Conservation (phyloP, 2,113 vertebrate species). For the Semicossyphus pulcher region DNA sequence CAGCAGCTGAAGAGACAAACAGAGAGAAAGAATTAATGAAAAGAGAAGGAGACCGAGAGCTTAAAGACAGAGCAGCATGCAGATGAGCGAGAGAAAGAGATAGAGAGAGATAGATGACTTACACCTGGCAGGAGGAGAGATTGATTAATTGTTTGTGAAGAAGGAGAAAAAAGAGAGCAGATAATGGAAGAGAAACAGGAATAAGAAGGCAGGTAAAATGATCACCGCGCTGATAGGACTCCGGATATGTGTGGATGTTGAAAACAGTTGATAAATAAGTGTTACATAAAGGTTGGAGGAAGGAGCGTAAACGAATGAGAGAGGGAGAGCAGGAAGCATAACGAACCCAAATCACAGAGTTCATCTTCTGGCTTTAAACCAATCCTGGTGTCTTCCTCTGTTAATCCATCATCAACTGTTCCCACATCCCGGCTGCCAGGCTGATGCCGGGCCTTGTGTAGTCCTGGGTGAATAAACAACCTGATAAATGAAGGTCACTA, state of each 20-base stretch:
- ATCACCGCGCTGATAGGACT: not conserved
- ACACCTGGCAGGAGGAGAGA: slow-evolving; percentile 47
- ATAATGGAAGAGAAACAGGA: slow-evolving; percentile 52
- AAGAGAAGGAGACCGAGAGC: slow-evolving; percentile 19
- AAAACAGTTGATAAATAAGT: slow-evolving; percentile 18
- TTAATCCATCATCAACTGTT: slow-evolving; percentile 72
- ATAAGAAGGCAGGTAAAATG: slow-evolving; percentile 39
- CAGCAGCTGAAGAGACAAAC: slow-evolving; percentile 17
- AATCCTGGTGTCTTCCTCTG: slow-evolving; percentile 48
- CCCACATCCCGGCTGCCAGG: slow-evolving; percentile 59
- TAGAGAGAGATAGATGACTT: slow-evolving; percentile 40
- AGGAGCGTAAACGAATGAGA: not conserved
- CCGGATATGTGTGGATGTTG: not conserved
- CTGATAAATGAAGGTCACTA: slow-evolving; percentile 65
- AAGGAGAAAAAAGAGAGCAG: slow-evolving; percentile 28
- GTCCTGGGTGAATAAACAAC: slow-evolving; percentile 67
- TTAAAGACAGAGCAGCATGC: slow-evolving; percentile 43
- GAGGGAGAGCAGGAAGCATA: slow-evolving; percentile 18
- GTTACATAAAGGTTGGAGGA: not conserved
- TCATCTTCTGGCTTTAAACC: slow-evolving; percentile 61
- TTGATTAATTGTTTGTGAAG: slow-evolving; percentile 63
- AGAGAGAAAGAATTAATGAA: slow-evolving; percentile 49
- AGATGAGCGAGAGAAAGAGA: slow-evolving; percentile 47
- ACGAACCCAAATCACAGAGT: slow-evolving; percentile 46
- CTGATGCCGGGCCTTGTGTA: slow-evolving; percentile 47